Base-by-base conservation (phyloP, 2,113 vertebrate species). In the Silurus asotus region DNA sequence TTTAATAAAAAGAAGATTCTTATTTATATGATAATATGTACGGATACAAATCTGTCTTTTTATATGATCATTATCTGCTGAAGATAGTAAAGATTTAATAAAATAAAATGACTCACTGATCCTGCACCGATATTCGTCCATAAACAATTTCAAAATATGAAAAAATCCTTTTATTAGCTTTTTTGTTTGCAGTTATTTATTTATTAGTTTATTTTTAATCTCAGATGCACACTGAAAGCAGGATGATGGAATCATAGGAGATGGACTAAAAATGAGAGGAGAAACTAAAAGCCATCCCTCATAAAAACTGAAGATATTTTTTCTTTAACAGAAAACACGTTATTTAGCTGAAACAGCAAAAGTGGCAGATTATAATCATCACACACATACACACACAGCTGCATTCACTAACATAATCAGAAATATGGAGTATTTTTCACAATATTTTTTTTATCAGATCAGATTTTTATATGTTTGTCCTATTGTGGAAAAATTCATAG, bases 11-110 rank as follows among this genome's bases (percentile, higher is more conserved):
- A 58, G 56, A 37, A 49, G 19, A n/a, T 51, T 51, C 14, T 61
- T 74, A 61, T 75, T 84, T 84, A 75, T 84, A 62, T 84, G 45
- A 74, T 84, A 75, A 84, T 84, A 51, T 2, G 28, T 20, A 23
- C 2, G 56, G 59, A 49, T n/a, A n/a, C 5, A 11, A 25, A 7
- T 14, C 20, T 49, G 14, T 48, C 45, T 76, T 48, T 76, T 62
- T 76, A 64, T 84, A 48, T 28, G 58, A 84, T 75, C 2, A n/a
- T 62, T 64, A 76, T 84, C 70, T 20, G 14, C 15, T 20, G 8
- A 76, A 53, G 72, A 76, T 53, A 13, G 53, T 76, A 53, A 53
- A 76, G 11, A 53, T 76, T 53, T 76, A 76, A 76, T 76, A 53
- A 53, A 76, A n/a, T 23, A 72, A 45, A 72, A 72, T 45, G 17